These are phyloP conservation scores for Sebastes oblongus DNA, from an alignment of 2,797 vertebrate genomes.

Conservation along the genomic window DNA sequence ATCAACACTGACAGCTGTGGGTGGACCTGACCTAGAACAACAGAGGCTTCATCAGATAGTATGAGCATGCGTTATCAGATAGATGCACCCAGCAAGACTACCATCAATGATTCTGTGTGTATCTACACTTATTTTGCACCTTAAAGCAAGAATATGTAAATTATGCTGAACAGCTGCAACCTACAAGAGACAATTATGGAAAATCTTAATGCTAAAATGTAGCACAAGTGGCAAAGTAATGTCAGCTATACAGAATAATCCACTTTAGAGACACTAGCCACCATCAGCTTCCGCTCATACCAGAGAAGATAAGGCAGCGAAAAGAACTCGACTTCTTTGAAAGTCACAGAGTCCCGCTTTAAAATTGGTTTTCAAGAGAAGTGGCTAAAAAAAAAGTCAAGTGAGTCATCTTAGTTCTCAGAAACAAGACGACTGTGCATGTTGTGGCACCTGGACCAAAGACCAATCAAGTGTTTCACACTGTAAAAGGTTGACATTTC, in stretches of 20 bases:
- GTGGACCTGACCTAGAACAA: constrained; percentile 29
- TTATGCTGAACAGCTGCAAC: background rate
- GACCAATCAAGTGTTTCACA: fast-evolving
- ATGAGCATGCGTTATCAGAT: background rate
- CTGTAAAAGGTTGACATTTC: background rate
- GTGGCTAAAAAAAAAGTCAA: background rate
- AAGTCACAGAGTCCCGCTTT: background rate
- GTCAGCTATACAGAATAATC: background rate
- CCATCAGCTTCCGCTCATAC: background rate
- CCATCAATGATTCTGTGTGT: background rate
- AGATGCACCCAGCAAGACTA: background rate
- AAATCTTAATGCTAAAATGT: background rate
- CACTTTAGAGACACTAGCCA: background rate
- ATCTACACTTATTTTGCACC: background rate
- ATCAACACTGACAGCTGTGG: background rate
- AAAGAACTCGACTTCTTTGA: background rate
- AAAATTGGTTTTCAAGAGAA: background rate
- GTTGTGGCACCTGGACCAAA: too few relatives aligned
- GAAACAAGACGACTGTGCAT: background rate
- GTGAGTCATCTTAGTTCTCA: constrained; percentile 20
- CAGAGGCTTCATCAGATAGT: background rate
- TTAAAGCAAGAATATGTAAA: background rate
- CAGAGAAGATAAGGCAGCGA: too few relatives aligned
- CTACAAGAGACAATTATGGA: background rate
- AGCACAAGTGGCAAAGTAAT: background rate